Base-by-base conservation (phyloP, 2,797 vertebrate species). In the Pseudopleuronectes americanus region DNA sequence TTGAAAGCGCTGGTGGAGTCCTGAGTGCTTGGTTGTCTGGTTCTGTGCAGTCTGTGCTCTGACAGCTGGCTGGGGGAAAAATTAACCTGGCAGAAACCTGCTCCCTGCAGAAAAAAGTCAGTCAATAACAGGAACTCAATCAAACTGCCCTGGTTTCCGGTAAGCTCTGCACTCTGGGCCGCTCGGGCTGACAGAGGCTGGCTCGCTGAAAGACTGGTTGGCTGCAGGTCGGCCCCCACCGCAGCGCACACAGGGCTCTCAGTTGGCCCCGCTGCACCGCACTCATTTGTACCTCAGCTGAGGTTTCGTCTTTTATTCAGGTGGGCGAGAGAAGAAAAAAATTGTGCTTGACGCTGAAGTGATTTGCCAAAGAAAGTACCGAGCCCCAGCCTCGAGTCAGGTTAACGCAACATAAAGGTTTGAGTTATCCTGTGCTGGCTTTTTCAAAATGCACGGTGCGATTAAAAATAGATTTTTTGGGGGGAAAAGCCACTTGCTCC, bases 61-160 rank as follows among this genome's bases (percentile, higher is more conserved):
- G 87, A 90, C 92, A 90, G 89, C 87, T 91, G 89, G 89, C 86
- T 85, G 68, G 76, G 85, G 78, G 89, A 77, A 89, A 86, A 89
- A 86, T 83, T 64, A 84, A 80, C 79, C 90, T 92, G 88, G 88
- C 90, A 93, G 77, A 93, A 93, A 92, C 87, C 90, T 92, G 90
- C 88, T 85, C 90, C 91, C 87, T 87, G 84, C 87, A 93, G 17
- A 56, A 38, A 79, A 89, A 88, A 92, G 93, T 31, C 81, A 95
- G 95, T 95, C 95, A 97, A 95, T 95, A 96, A 96, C 96, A 97
- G 96, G 96, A 97, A 96, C 94, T 96, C 91, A 92, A 94, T 96
- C 95, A 95, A 96, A 96, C 95, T 95, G 94, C 91, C 81, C 94
- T 87, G 93, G 93, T 95, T 97, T 96, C 96, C 94, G 87, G 93